These are phyloP conservation scores for Nerophis lumbriciformis DNA, from an alignment of 2,113 vertebrate species.

Conservation along the genomic window DNA sequence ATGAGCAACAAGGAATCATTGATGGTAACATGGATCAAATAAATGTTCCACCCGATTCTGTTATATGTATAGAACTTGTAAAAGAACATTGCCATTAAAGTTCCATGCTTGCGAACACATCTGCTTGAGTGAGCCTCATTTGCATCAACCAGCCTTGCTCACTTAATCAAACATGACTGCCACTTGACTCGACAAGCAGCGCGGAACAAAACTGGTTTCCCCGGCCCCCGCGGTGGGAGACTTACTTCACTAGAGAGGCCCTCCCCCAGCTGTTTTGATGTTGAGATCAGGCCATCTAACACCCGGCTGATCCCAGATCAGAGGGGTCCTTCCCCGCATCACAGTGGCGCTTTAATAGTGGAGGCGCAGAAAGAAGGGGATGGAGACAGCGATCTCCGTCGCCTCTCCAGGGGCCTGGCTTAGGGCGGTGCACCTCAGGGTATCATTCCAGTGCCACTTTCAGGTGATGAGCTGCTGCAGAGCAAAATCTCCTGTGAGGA, in stretches of 20 bases:
- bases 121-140: conserved; percentile 16
- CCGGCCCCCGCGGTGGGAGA: conserved; percentile 8
- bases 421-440: conserved; percentile 11
- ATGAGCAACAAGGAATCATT: conserved; percentile 60
- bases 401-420: conserved; percentile 17
- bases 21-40: conserved; percentile 48
- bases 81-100: conserved; percentile 15
- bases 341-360: conserved; percentile 45
- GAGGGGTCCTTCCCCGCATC: conserved; percentile 46
- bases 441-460: conserved; percentile 16
- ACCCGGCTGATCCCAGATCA: conserved; percentile 39
- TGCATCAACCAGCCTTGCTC: conserved; percentile 40
- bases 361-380: neutral
- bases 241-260: conserved; percentile 69
- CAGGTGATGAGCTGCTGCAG: conserved; percentile 10
- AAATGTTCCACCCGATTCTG: conserved; percentile 58
- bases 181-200: conserved; percentile 37
- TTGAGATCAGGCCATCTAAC: conserved; percentile 66
- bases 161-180: conserved; percentile 48
- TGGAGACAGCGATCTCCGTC: conserved; percentile 20
- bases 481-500: conserved; percentile 1
- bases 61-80: neutral
- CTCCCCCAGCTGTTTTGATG: conserved; percentile 44
- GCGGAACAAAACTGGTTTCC: conserved; percentile 16
- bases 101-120: neutral